A percentile compares a stretch with the other conserved stretches of the same genome.
phyloP scores from a whole-genome alignment of 1,140 invertebrate species.

The Mizuhopecten yessoensis region DNA sequence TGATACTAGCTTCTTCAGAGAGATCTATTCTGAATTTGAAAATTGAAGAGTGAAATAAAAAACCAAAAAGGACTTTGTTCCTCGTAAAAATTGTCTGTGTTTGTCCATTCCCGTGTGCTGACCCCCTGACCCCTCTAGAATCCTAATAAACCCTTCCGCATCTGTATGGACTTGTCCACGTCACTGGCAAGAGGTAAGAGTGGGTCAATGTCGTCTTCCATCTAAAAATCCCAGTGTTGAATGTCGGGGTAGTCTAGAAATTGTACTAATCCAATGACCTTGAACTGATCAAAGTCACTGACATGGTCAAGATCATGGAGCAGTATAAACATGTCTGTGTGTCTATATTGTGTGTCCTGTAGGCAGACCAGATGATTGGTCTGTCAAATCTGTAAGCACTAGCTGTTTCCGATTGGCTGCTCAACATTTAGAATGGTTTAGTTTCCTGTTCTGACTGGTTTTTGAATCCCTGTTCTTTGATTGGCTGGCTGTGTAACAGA shows the following conservation, averaged over 20 bases:
- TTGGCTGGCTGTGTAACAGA: background rate
- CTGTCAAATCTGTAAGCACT: no score
- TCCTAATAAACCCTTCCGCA: background rate
- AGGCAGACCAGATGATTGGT: no score
- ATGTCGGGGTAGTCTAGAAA: background rate
- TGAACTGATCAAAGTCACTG: background rate
- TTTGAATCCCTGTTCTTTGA: no score
- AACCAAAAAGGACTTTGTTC: background rate
- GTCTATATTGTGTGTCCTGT: background rate
- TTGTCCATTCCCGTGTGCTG: background rate
- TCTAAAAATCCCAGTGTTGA: background rate
- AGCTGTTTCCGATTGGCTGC: no score
- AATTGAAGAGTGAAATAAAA: no score
- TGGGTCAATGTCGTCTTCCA: background rate
- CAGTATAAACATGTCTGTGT: background rate
- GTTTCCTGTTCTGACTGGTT: no score
- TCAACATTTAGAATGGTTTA: no score
- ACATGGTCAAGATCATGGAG: background rate
- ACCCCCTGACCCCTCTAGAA: background rate
- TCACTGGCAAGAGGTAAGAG: background rate
- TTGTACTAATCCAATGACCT: constrained; percentile 17
- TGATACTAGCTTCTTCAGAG: background rate
- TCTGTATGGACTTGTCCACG: background rate
- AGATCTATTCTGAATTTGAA: background rate
- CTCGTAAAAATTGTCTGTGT: background rate